phyloP scores from a whole-genome alignment of 1,140 invertebrate species.

The Drosophila elegans region DNA sequence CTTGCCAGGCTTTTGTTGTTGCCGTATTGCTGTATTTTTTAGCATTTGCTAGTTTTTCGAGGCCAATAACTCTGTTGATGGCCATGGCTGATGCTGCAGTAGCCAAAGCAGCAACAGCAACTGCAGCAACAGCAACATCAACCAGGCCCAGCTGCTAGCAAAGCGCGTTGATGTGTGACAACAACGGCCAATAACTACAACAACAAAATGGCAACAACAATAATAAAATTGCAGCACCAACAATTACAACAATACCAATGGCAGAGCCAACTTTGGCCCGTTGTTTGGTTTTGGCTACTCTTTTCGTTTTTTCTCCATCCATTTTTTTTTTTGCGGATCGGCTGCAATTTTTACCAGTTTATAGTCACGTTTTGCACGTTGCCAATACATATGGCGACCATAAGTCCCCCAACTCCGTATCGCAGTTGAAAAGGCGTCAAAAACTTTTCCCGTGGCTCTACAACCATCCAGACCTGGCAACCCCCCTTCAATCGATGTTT shows the following conservation, averaged over 20 bases:
- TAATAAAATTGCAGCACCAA: slow-evolving; percentile 30
- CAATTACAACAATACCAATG: slow-evolving; percentile 51
- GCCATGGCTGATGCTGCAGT: slow-evolving; percentile 68
- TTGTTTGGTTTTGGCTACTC: slow-evolving; percentile 45
- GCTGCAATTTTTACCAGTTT: slow-evolving; percentile 68
- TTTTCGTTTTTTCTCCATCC: slow-evolving; percentile 14
- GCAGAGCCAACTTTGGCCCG: slow-evolving; percentile 64
- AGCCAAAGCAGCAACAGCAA: slow-evolving; percentile 9
- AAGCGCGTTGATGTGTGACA: slow-evolving; percentile 76
- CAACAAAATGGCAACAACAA: slow-evolving; percentile 42
- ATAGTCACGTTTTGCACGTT: slow-evolving; percentile 67
- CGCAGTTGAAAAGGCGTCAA: slow-evolving; percentile 42
- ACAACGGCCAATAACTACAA: slow-evolving; percentile 72
- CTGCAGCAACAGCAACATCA: slow-evolving; percentile 15
- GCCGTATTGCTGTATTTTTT: slow-evolving; percentile 54
- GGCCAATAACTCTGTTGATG: slow-evolving; percentile 79
- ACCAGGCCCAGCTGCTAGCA: slow-evolving; percentile 49
- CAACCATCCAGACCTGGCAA: slow-evolving; percentile 1
- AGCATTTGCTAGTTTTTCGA: slow-evolving; percentile 77
- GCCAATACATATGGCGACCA: slow-evolving; percentile 51
- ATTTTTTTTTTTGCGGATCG: slow-evolving; percentile 19
- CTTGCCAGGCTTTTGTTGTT: slow-evolving; percentile 53
- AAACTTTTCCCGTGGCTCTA: slow-evolving; percentile 46
- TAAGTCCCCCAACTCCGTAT: slow-evolving; percentile 14
- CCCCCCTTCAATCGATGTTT: slow-evolving; percentile 13